Evolutionary conservation across 2,113 vertebrate genomes (phyloP).

Genomic region (Alces alces): DNA sequence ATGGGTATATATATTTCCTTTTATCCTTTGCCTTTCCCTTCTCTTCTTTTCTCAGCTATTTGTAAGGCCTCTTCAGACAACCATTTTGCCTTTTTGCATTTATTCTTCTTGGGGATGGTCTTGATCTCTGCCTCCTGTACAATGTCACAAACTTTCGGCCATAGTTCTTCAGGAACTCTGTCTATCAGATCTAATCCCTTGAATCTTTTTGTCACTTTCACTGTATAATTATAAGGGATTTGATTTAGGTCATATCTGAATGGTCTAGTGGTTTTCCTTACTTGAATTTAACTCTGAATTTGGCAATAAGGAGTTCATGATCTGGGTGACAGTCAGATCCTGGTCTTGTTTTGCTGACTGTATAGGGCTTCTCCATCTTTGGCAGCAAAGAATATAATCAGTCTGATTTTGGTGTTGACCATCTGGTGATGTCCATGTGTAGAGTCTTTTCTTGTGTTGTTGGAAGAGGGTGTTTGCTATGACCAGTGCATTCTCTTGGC

Average conservation of each 20-base stretch:
- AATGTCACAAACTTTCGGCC: rapidly evolving
- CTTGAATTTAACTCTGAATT: not conserved
- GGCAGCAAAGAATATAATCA: not conserved
- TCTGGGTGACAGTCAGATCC: not conserved
- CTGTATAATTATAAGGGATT: not conserved
- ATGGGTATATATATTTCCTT: not conserved
- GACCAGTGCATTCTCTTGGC: not conserved
- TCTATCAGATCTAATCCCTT: not conserved
- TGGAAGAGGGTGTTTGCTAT: not conserved
- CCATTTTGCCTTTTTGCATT: not conserved
- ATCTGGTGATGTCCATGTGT: not conserved
- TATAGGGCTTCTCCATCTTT: not conserved
- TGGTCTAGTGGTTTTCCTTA: not conserved
- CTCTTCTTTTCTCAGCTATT: not conserved
- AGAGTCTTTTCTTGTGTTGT: not conserved
- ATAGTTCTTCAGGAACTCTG: not conserved
- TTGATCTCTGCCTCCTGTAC: not conserved
- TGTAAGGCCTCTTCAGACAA: not conserved
- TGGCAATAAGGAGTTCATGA: not conserved
- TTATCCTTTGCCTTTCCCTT: not conserved
- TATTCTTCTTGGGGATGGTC: not conserved
- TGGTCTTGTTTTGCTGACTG: not conserved
- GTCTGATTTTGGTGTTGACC: not conserved
- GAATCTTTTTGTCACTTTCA: not conserved
- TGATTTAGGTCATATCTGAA: not conserved